These are phyloP conservation scores for Emydura subglobosa DNA, from an alignment of 2,113 vertebrate genomes.

Conservation along the genomic window DNA sequence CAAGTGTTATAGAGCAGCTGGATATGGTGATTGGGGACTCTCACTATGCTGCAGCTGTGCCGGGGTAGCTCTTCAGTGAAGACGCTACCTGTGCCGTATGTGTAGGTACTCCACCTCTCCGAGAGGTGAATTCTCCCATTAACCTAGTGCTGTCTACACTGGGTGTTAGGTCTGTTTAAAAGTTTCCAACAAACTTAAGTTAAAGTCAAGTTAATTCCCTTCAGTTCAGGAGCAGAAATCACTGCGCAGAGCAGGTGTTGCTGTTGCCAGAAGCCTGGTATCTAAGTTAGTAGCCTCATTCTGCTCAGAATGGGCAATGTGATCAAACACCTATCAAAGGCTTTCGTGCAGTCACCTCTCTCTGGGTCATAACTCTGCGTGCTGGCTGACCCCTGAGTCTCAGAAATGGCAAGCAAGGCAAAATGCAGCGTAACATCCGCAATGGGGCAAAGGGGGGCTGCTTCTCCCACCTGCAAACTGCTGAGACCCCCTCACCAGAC, in stretches of 20 bases:
- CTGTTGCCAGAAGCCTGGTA: background rate
- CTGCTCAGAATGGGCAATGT: background rate
- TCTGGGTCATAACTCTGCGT: background rate
- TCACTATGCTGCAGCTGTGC: background rate
- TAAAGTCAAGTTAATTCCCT: background rate
- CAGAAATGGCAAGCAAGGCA: background rate
- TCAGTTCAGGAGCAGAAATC: background rate
- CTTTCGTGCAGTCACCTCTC: background rate
- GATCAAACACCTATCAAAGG: background rate
- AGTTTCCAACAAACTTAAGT: background rate
- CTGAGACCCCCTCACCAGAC: background rate
- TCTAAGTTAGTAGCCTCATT: background rate
- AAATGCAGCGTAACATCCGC: background rate
- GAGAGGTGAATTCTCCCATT: background rate
- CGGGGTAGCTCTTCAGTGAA: background rate
- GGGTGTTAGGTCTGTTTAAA: background rate
- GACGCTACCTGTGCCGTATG: background rate
- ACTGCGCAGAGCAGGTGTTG: background rate
- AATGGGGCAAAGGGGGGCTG: fast-evolving
- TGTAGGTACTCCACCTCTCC: background rate
- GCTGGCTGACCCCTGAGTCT: background rate
- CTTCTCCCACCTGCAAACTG: background rate
- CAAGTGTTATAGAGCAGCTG: background rate
- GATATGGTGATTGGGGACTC: background rate
- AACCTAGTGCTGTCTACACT: background rate